Conservation (phyloP, 1,140 invertebrate species). For the Drosophila ironensis region DNA sequence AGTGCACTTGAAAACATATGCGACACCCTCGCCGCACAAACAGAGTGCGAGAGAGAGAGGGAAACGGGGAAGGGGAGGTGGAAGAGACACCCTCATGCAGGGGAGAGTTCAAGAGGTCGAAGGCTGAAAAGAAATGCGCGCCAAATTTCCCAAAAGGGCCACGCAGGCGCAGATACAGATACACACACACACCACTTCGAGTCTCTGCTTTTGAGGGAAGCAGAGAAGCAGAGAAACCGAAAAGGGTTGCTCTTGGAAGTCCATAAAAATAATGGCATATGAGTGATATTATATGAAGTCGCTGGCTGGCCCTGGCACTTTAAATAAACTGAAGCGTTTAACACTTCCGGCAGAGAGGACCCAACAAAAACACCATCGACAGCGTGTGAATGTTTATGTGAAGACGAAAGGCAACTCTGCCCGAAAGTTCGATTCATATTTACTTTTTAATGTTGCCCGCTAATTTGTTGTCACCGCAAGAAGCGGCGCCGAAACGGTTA, state of each 20-base stretch:
- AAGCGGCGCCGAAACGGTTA: slow-evolving; percentile 4
- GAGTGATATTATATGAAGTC: slow-evolving; percentile 60
- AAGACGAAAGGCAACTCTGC: slow-evolving; percentile 18
- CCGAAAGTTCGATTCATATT: slow-evolving; percentile 32
- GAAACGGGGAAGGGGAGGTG: not conserved
- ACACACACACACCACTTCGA: not conserved
- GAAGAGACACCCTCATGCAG: slow-evolving; percentile 52
- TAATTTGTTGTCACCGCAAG: slow-evolving; percentile 21
- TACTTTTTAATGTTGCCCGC: slow-evolving; percentile 11
- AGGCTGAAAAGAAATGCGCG: slow-evolving; percentile 58
- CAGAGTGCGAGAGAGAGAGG: not conserved
- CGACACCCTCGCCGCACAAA: slow-evolving; percentile 59
- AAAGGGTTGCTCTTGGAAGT: slow-evolving; percentile 65
- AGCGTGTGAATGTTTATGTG: slow-evolving; percentile 74
- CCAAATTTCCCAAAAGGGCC: slow-evolving; percentile 56
- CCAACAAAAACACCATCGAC: slow-evolving; percentile 42
- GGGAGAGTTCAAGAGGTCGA: slow-evolving; percentile 37
- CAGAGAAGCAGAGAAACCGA: no score
- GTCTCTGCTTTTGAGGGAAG: no score
- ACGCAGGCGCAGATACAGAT: slow-evolving; percentile 32
- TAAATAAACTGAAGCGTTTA: slow-evolving; percentile 79
- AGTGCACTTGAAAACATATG: slow-evolving; percentile 78
- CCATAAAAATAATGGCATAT: slow-evolving; percentile 77
- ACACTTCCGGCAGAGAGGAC: slow-evolving; percentile 76
- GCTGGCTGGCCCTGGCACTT: slow-evolving; percentile 47